A percentile compares a stretch with the other conserved stretches of the same genome.
These are phyloP conservation scores for Dreissena polymorpha DNA, from an alignment of 1,140 invertebrate species.

Conservation along the genomic window DNA sequence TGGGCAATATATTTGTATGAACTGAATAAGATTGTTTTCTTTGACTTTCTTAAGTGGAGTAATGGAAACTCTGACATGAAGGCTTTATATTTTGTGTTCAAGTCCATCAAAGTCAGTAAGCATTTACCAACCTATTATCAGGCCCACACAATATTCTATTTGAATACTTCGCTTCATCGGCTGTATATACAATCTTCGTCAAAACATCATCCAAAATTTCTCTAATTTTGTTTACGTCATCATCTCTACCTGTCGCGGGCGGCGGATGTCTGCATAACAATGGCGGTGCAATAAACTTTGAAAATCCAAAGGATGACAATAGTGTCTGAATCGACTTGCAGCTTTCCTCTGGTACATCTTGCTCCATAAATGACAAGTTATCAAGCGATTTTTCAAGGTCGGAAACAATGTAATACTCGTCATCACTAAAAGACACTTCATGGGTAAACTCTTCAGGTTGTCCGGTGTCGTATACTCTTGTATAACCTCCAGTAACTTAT, in stretches of 20 bases:
- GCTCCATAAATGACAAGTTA: no score
- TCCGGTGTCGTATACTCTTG: no score
- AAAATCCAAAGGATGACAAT: no score
- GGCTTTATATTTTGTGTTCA: slow-evolving; percentile 12
- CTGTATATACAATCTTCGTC: not conserved
- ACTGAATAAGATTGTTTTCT: slow-evolving; percentile 43
- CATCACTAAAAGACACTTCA: not conserved
- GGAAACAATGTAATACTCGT: not conserved
- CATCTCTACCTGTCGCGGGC: slow-evolving; percentile 31
- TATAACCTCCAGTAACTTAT: no score
- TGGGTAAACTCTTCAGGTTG: no score
- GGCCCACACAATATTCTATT: slow-evolving; percentile 38
- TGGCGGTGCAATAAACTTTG: no score
- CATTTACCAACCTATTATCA: slow-evolving; percentile 44
- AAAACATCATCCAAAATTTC: slow-evolving; percentile 30
- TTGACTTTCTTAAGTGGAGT: slow-evolving; percentile 48
- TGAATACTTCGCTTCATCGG: not conserved
- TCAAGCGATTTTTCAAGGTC: not conserved
- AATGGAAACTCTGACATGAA: slow-evolving; percentile 53
- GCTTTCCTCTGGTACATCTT: no score
- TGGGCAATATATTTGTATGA: slow-evolving; percentile 42
- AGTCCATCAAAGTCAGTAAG: not conserved
- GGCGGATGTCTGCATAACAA: slow-evolving; percentile 17
- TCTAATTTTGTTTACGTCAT: slow-evolving; percentile 20
- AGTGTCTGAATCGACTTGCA: no score